Conservation (phyloP, 1,140 invertebrate genomes). For the Ptiloglossa arizonensis region DNA sequence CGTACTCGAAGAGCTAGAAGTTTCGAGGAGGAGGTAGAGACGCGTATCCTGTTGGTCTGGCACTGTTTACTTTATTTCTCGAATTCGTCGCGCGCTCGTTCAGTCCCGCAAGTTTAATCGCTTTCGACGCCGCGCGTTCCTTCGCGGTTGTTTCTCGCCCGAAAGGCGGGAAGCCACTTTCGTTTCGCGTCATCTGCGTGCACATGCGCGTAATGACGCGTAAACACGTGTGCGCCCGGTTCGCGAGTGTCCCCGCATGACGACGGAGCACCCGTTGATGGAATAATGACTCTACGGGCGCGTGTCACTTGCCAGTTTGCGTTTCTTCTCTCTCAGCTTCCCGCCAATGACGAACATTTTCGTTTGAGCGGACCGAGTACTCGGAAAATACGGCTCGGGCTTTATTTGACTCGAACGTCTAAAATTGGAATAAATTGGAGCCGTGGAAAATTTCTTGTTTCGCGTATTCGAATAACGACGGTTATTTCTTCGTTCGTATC, state of each 20-base stretch:
- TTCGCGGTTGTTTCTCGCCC: background rate
- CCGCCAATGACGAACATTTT: background rate
- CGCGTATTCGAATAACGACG: too few species aligned
- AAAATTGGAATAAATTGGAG: too few species aligned
- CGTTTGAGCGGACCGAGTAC: background rate
- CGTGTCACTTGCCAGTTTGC: constrained; percentile 24
- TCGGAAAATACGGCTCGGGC: too few species aligned
- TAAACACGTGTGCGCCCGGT: constrained; percentile 32
- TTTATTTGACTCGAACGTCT: too few species aligned
- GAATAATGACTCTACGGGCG: constrained; percentile 31
- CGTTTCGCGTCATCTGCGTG: constrained; percentile 39
- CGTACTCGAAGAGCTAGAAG: too few species aligned
- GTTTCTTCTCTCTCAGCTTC: background rate
- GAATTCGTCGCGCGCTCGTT: background rate
- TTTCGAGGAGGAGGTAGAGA: too few species aligned
- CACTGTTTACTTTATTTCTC: background rate
- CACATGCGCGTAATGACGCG: constrained; percentile 35
- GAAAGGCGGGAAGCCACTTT: constrained; percentile 6
- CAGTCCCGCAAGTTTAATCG: background rate
- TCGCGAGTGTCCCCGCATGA: background rate
- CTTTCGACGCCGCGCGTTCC: constrained; percentile 4
- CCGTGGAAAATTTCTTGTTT: too few species aligned
- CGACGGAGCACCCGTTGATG: constrained; percentile 23
- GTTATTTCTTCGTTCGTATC: too few species aligned
- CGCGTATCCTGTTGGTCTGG: too few species aligned